These are phyloP conservation scores for Cinara cedri DNA, from an alignment of 2,888 invertebrate genomes.

Conservation along the genomic window DNA sequence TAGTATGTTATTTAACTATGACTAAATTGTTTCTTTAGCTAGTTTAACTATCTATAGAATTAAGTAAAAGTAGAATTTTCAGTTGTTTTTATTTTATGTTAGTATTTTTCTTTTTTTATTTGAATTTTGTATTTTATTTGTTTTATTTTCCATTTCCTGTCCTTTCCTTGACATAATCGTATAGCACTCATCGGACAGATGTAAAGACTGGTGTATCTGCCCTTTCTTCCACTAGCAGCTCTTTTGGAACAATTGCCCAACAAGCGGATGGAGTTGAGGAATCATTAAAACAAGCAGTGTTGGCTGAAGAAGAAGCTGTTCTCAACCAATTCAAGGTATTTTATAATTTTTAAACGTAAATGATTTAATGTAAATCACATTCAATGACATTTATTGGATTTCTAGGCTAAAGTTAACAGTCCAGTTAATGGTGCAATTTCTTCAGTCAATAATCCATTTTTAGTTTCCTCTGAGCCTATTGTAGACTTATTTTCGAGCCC, in stretches of 20 bases:
- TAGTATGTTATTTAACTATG: neutral
- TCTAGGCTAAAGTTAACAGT: slow-evolving; percentile 79
- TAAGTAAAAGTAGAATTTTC: slow-evolving; percentile 49
- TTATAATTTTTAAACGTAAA: too few species aligned
- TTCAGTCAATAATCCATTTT: slow-evolving; percentile 80
- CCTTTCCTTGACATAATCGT: slow-evolving; percentile 50
- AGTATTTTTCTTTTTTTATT: slow-evolving; percentile 57
- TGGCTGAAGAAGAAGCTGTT: slow-evolving; percentile 95
- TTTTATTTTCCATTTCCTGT: slow-evolving; percentile 54
- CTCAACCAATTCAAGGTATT: slow-evolving; percentile 93
- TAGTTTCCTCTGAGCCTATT: slow-evolving; percentile 72
- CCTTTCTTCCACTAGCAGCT: slow-evolving; percentile 84
- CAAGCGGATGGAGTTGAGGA: slow-evolving; percentile 77
- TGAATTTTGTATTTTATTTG: slow-evolving; percentile 55
- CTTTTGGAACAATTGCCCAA: slow-evolving; percentile 83
- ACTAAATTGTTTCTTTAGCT: slow-evolving; percentile 16
- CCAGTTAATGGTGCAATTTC: slow-evolving; percentile 68
- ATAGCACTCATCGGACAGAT: slow-evolving; percentile 74
- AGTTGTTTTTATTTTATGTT: slow-evolving; percentile 58
- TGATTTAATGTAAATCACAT: neutral
- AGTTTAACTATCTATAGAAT: slow-evolving; percentile 3
- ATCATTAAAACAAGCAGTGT: slow-evolving; percentile 79
- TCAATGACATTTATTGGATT: slow-evolving; percentile 51
- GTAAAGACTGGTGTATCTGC: slow-evolving; percentile 88
- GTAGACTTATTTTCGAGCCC: slow-evolving; percentile 76